Base-by-base conservation (phyloP, 2,113 vertebrate species). In the Albula goreensis region DNA sequence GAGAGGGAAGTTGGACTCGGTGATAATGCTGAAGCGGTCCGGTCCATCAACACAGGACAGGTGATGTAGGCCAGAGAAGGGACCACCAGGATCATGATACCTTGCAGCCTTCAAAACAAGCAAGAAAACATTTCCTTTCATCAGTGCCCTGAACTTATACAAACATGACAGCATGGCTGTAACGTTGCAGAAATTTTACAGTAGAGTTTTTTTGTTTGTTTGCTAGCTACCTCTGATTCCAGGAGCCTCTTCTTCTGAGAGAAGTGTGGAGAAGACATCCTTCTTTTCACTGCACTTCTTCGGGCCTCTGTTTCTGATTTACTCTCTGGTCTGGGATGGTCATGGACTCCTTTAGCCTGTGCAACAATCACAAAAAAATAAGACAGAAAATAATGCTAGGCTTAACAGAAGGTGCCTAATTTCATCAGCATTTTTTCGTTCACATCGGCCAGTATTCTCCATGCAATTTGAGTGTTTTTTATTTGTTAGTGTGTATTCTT, bases 331-430 rank as follows among this genome's bases (percentile, higher is more conserved):
- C 96, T 95, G 0, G 97, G 97, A 80, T 99, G 98, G 78, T 99
- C 98, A 10, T 99, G 98, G 78, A 99, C 94, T 15, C 98, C 98
- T 92, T 99, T 99, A 78, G 98, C 97, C 98, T 98, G 90, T 52
- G 91, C 89, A 50, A 66, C 90, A 53, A 81, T 11, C 13, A 31
- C 79, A 11, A 50, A 49, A 80, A 52, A 8, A 74, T 9, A n/a
- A 22, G 10, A 74, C 70, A 31, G 22, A 8, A 25, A 10, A 10
- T 0, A 74, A 74, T 22, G 22, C n/a, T n/a, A 74, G n/a, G n/a
- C n/a, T 25, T 13, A 22, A 66, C 60, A 19, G 7, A 66, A 19
- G 17, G 15, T 22, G 31, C 31, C 31, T 41, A 41, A 41, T 41
- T 41, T 0, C 31, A 41, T 41, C 31, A 41, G 31, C 1, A 41